phyloP scores from a whole-genome alignment of 2,888 invertebrate species.

The Aspidiotus rigidus region DNA sequence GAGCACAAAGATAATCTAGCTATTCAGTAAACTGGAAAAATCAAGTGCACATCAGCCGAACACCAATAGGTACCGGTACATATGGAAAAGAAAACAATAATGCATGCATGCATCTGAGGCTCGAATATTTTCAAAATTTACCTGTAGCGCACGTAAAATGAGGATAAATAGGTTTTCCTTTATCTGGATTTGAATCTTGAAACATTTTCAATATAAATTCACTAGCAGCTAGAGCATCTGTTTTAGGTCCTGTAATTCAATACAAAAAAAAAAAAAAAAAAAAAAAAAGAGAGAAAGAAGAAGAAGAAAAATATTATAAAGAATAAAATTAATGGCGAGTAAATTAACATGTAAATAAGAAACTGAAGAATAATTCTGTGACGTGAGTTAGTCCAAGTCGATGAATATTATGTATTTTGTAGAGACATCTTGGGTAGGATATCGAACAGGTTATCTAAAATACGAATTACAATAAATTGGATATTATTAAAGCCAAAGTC shows the following conservation, averaged over 20 bases:
- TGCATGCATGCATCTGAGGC: slow-evolving; percentile 30
- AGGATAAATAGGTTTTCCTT: slow-evolving; percentile 99
- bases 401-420: too few relatives aligned
- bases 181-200: slow-evolving; percentile 99
- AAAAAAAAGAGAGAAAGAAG: too few relatives aligned
- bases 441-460: too few relatives aligned
- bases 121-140: slow-evolving; percentile 45
- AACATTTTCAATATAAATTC: slow-evolving; percentile 99
- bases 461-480: too few relatives aligned
- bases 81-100: slow-evolving; percentile 7
- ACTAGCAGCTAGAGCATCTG: slow-evolving; percentile 95
- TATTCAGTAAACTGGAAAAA: too few relatives aligned
- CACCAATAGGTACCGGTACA: too few relatives aligned
- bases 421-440: too few relatives aligned
- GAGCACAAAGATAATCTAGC: too few relatives aligned
- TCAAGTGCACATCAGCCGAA: too few relatives aligned
- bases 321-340: background rate
- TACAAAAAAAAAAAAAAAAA: slow-evolving; percentile 7
- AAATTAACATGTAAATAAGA: background rate
- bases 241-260: slow-evolving; percentile 70
- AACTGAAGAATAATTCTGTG: background rate
- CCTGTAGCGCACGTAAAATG: slow-evolving; percentile 99
- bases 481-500: too few relatives aligned
- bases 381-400: background rate
- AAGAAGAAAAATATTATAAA: slow-evolving; percentile 11